phyloP scores from a whole-genome alignment of 1,140 invertebrate genomes.

The Druon quercuslanigerum region DNA sequence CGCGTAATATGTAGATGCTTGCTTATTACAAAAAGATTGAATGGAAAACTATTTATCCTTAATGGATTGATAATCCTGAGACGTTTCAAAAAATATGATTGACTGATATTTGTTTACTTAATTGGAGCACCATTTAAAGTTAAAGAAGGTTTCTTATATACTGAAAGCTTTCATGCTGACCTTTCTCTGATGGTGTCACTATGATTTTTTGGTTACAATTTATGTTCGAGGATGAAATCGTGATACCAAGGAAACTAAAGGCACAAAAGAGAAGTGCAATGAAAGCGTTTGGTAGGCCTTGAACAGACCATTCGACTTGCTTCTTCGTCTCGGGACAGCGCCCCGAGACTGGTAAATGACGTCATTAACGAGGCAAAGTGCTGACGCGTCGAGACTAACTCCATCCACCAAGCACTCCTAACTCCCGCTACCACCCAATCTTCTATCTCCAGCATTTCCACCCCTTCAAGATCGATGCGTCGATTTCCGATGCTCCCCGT shows the following conservation, averaged over 20 bases:
- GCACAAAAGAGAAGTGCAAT: neutral
- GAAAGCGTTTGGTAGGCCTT: conserved; percentile 1
- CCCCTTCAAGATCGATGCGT: conserved; percentile 60
- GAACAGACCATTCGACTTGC: conserved; percentile 1
- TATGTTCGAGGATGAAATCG: neutral
- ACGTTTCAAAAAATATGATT: too few species aligned
- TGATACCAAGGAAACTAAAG: neutral
- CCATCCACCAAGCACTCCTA: conserved; percentile 53
- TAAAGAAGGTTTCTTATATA: too few species aligned
- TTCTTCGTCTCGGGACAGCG: conserved; percentile 34
- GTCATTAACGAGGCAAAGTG: conserved; percentile 66
- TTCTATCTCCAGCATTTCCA: conserved; percentile 35
- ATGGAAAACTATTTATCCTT: too few species aligned
- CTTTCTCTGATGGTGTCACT: neutral
- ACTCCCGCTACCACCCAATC: conserved; percentile 41
- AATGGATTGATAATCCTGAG: too few species aligned
- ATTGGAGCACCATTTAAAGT: too few species aligned
- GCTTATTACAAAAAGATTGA: too few species aligned
- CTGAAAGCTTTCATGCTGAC: too few species aligned
- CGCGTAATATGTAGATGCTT: too few species aligned
- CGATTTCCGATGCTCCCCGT: conserved; percentile 59
- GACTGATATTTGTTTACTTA: too few species aligned
- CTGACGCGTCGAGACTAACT: conserved; percentile 62
- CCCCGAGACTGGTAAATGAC: conserved; percentile 62
- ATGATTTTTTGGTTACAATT: neutral